phyloP scores from a whole-genome alignment of 2,797 vertebrate species.

The Dipus sagitta region DNA sequence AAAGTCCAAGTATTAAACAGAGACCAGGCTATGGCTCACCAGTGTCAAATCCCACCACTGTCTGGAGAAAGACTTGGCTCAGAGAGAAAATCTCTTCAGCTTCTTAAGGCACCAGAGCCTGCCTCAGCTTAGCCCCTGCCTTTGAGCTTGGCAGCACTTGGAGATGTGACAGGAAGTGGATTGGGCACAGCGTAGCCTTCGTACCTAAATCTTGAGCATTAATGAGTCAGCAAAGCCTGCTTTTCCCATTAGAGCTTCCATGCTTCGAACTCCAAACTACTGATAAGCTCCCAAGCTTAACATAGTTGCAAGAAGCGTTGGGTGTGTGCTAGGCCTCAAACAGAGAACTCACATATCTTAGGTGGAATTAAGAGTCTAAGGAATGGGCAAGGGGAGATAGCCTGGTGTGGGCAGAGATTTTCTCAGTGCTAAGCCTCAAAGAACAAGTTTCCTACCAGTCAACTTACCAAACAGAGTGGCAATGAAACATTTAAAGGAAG shows the following conservation, averaged over 20 bases:
- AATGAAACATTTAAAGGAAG: slow-evolving; percentile 9
- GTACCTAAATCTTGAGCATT: slow-evolving; percentile 78
- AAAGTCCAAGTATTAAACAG: slow-evolving; percentile 77
- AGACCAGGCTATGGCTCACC: slow-evolving; percentile 65
- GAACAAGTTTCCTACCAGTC: slow-evolving; percentile 15
- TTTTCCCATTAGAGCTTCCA: slow-evolving; percentile 69
- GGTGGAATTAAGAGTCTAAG: slow-evolving; percentile 63
- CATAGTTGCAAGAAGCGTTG: slow-evolving; percentile 71
- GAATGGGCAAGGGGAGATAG: slow-evolving; percentile 60
- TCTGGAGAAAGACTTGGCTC: slow-evolving; percentile 74
- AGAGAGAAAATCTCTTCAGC: slow-evolving; percentile 84
- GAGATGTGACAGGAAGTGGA: slow-evolving; percentile 78
- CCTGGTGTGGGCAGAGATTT: slow-evolving; percentile 68
- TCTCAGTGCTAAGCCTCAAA: slow-evolving; percentile 46
- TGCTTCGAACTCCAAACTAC: slow-evolving; percentile 63
- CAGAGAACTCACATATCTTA: slow-evolving; percentile 21
- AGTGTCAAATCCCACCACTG: slow-evolving; percentile 77
- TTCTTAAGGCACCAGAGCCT: slow-evolving; percentile 83
- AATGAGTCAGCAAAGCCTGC: slow-evolving; percentile 60
- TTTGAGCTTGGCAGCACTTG: slow-evolving; percentile 75
- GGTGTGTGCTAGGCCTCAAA: slow-evolving; percentile 44
- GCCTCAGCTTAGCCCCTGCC: slow-evolving; percentile 73
- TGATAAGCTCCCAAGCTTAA: slow-evolving; percentile 56
- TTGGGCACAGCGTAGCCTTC: slow-evolving; percentile 80
- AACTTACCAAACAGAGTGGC: slow-evolving; percentile 42